Evolutionary conservation across 1,140 invertebrate genomes (phyloP).

Genomic region (Cydia fagiglandana): DNA sequence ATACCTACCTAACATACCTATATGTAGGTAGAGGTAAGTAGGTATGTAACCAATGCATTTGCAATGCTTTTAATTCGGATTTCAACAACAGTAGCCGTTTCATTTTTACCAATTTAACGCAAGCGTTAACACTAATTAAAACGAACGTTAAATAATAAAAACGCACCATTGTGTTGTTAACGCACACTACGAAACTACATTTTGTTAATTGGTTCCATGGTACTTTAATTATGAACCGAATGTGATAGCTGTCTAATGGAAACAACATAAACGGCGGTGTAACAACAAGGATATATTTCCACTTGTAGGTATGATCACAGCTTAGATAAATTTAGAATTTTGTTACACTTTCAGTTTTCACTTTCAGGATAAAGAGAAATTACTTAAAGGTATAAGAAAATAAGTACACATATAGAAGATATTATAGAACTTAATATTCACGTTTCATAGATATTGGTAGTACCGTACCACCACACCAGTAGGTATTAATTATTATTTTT

Average conservation of each 20-base stretch:
- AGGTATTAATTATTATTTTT: no score
- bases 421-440: no score
- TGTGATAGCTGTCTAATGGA: constrained; percentile 11
- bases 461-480: no score
- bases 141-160: constrained; percentile 32
- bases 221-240: constrained; percentile 30
- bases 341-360: no score
- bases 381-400: no score
- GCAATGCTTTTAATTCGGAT: constrained; percentile 1
- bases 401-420: no score
- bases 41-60: background rate
- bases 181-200: constrained; percentile 23
- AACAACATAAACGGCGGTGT: constrained; percentile 15
- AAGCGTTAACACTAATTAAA: constrained; percentile 31
- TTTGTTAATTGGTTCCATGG: constrained; percentile 31
- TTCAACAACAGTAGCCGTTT: constrained; percentile 1
- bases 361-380: no score
- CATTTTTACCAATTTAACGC: constrained; percentile 27
- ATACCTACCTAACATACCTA: background rate
- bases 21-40: no score
- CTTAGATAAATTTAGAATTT: no score
- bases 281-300: background rate
- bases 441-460: no score
- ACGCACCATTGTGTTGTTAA: constrained; percentile 30
- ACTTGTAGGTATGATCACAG: background rate